These are phyloP conservation scores for Peribatodes rhomboidaria DNA, from an alignment of 2,888 invertebrate genomes.

Conservation along the genomic window DNA sequence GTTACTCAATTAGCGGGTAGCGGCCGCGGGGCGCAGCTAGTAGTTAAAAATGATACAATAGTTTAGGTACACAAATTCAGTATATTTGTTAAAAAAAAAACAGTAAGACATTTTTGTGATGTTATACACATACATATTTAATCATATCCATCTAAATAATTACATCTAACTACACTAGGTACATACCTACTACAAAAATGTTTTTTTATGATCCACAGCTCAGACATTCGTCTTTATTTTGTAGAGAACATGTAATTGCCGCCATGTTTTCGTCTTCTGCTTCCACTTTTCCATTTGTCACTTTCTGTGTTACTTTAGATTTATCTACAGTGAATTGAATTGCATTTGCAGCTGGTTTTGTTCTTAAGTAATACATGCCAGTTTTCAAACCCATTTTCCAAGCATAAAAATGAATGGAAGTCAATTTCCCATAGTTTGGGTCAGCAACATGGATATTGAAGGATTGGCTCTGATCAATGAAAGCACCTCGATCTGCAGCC, in stretches of 20 bases:
- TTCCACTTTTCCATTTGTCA: constrained; percentile 65
- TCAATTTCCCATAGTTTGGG: constrained; percentile 96
- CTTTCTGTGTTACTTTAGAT: constrained; percentile 65
- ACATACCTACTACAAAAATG: background rate
- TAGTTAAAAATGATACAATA: too few relatives aligned
- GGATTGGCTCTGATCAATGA: constrained; percentile 99
- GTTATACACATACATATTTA: too few relatives aligned
- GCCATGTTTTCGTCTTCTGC: constrained; percentile 87
- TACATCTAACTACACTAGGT: background rate
- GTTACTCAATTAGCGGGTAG: too few relatives aligned
- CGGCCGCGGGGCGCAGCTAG: too few relatives aligned
- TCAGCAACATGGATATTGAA: constrained; percentile 98
- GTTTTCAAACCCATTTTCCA: constrained; percentile 99
- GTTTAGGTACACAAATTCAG: too few relatives aligned
- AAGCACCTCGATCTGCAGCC: constrained; percentile 99
- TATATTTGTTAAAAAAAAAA: too few relatives aligned
- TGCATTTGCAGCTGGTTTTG: constrained; percentile 98
- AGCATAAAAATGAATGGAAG: constrained; percentile 99
- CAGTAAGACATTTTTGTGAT: background rate
- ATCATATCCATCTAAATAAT: too few relatives aligned
- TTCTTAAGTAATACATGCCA: constrained; percentile 99
- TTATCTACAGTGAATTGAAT: constrained; percentile 99
- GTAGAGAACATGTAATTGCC: constrained; percentile 93
- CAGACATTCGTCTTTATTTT: constrained; percentile 95
- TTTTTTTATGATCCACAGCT: constrained; percentile 91